These are phyloP conservation scores for Equus quagga DNA, from an alignment of 2,113 vertebrate species.

Conservation along the genomic window DNA sequence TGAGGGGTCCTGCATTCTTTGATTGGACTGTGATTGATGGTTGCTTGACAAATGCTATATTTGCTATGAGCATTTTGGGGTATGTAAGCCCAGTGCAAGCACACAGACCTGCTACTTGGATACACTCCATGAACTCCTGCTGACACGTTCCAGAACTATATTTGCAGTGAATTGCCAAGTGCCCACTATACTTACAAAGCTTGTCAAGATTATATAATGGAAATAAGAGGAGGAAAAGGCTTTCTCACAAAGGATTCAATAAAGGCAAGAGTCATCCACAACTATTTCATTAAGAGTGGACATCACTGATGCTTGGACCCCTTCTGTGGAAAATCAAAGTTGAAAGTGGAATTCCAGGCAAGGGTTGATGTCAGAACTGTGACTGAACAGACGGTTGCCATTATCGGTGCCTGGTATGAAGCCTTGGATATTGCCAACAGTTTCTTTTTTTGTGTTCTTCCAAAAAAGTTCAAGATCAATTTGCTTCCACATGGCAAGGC, in stretches of 20 bases:
- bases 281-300: neutral
- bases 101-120: neutral
- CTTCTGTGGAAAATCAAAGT: neutral
- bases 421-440: neutral
- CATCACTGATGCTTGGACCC: neutral
- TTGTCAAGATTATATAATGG: neutral
- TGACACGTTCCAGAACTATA: neutral
- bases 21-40: neutral
- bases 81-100: neutral
- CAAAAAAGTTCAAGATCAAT: neutral
- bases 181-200: neutral
- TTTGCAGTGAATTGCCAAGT: neutral
- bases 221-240: neutral
- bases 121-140: neutral
- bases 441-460: neutral
- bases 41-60: neutral
- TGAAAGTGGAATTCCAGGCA: neutral
- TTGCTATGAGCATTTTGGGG: neutral
- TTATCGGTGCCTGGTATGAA: neutral
- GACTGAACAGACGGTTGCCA: neutral
- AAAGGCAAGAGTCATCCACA: neutral
- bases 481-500: neutral
- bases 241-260: neutral
- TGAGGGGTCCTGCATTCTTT: neutral
- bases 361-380: neutral